These are phyloP conservation scores for Carposina sasakii DNA, from an alignment of 1,140 invertebrate species.

Conservation along the genomic window DNA sequence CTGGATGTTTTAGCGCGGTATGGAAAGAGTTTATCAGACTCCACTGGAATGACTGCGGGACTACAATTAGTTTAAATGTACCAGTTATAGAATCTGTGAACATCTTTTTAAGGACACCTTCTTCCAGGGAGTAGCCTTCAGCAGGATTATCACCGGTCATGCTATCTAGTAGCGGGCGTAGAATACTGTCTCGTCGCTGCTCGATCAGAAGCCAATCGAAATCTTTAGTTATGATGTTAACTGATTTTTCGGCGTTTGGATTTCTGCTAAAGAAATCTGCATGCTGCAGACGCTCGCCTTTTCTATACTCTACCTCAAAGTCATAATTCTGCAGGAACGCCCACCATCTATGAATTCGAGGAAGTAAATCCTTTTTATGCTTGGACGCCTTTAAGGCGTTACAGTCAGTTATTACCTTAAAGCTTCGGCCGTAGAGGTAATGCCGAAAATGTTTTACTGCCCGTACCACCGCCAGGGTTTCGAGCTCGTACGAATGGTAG, in stretches of 20 bases:
- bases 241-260: no score
- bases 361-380: slow-evolving; percentile 27
- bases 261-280: no score
- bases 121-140: no score
- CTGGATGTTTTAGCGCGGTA: no score
- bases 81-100: background rate
- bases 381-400: slow-evolving; percentile 23
- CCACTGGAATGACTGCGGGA: no score
- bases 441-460: slow-evolving; percentile 17
- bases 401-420: slow-evolving; percentile 41
- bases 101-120: no score
- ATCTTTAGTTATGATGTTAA: no score
- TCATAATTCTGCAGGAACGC: slow-evolving; percentile 23
- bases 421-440: slow-evolving; percentile 35
- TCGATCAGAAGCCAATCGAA: no score
- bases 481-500: slow-evolving; percentile 48
- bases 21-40: no score
- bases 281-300: slow-evolving; percentile 6
- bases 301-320: slow-evolving; percentile 1
- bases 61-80: no score
- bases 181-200: no score
- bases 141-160: slow-evolving; percentile 26
- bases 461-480: slow-evolving; percentile 26
- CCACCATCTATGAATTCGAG: slow-evolving; percentile 37
- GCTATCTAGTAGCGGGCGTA: no score